Percentiles rank a stretch among this genome's conserved stretches.
Conservation (phyloP, 1,140 invertebrate genomes). For the Aphaenogaster ashmeadi region DNA sequence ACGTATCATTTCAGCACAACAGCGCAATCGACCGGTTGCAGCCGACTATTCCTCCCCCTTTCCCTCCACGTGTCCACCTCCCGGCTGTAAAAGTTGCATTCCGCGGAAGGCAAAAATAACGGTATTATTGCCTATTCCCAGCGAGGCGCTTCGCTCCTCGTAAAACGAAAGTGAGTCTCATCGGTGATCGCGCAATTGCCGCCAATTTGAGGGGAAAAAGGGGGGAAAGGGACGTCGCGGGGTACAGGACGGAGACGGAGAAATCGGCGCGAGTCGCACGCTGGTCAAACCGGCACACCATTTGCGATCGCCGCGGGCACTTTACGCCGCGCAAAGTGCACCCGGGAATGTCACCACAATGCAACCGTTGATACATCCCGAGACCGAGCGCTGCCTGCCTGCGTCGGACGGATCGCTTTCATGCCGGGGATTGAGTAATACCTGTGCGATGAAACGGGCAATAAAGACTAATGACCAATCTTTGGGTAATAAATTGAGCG, state of each 20-base stretch:
- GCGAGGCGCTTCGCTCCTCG: constrained; percentile 65
- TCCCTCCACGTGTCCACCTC: background rate
- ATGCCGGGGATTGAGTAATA: constrained; percentile 7
- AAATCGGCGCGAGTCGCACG: constrained; percentile 44
- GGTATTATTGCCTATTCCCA: constrained; percentile 60
- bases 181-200: constrained; percentile 61
- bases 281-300: constrained; percentile 54
- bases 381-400: background rate
- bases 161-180: constrained; percentile 68
- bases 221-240: constrained; percentile 2
- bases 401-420: constrained; percentile 9
- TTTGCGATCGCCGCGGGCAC: constrained; percentile 28
- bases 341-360: constrained; percentile 50
- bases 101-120: constrained; percentile 39
- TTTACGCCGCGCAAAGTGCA: constrained; percentile 36
- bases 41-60: constrained; percentile 16
- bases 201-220: constrained; percentile 5
- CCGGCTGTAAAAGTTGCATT: constrained; percentile 62
- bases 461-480: constrained; percentile 35
- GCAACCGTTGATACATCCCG: constrained; percentile 7
- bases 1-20: constrained; percentile 43
- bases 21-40: constrained; percentile 12
- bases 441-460: constrained; percentile 3
- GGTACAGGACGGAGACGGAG: background rate
- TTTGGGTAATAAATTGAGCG: constrained; percentile 32